These are phyloP conservation scores for Aplidium turbinatum DNA, from an alignment of 23 tunicate genomes.

Conservation along the genomic window DNA sequence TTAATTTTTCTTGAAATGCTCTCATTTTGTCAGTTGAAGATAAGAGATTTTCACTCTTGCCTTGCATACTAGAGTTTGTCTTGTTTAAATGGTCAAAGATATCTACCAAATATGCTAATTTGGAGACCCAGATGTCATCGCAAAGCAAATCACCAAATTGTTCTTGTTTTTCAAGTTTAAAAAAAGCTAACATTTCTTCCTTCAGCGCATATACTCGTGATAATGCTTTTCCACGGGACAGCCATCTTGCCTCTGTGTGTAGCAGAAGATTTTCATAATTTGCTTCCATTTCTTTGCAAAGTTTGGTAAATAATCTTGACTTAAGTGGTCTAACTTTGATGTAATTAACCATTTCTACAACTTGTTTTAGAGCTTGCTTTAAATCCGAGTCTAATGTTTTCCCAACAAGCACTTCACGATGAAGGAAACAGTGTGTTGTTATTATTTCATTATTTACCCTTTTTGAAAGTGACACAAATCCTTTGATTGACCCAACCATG, in stretches of 20 bases:
- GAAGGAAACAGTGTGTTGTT: constrained; percentile 28
- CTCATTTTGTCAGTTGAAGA: constrained; percentile 30
- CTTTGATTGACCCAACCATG: constrained; percentile 26
- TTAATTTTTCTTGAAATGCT: constrained; percentile 24
- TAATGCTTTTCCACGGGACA: constrained; percentile 22
- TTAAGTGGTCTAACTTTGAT: constrained; percentile 34
- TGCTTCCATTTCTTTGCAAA: constrained; percentile 34
- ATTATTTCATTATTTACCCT: constrained; percentile 11
- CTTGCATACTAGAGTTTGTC: constrained; percentile 31
- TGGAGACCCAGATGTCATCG: constrained; percentile 27
- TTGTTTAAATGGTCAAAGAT: constrained; percentile 29
- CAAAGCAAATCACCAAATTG: constrained; percentile 30
- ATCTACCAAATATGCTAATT: constrained; percentile 34
- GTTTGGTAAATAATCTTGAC: constrained; percentile 8
- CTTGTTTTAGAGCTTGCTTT: constrained; percentile 16
- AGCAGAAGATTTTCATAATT: constrained; percentile 33
- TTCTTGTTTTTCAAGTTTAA: constrained; percentile 29
- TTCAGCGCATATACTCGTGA: constrained; percentile 29
- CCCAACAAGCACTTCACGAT: constrained; percentile 33
- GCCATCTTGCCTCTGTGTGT: constrained; percentile 34
- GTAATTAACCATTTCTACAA: constrained; percentile 10
- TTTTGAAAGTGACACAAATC: constrained; percentile 26
- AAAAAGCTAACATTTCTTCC: constrained; percentile 4
- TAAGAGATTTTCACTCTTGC: constrained; percentile 33
- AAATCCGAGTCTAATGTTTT: constrained; percentile 22